Base-by-base conservation (phyloP, 1,140 invertebrate genomes). In the Atopsyche davidsoni region DNA sequence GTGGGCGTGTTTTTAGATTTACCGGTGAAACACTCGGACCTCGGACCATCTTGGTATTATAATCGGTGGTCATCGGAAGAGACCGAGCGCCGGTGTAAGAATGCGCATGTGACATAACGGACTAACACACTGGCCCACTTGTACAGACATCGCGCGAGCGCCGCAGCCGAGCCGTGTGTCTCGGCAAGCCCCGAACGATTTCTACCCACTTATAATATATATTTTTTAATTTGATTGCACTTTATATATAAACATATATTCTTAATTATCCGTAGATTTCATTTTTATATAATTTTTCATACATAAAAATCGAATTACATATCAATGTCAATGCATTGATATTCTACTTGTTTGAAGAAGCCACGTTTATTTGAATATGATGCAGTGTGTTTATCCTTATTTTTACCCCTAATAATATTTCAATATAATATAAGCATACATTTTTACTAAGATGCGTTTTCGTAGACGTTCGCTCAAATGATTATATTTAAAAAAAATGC, bases 61-160 rank as follows among this genome's bases (percentile, higher is more conserved):
- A n/a, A 7, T 31, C 25, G 25, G 7, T 31, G 7, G 25, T 31
- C n/a, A n/a, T n/a, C n/a, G n/a, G 25, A 31, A 31, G 25, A 31
- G 7, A 9, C 25, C n/a, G 25, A 31, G n/a, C n/a, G 25, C 25
- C n/a, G 25, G 7, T 31, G 25, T 7, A 7, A 22, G 40, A 23
- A 16, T 19, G 3, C 11, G 22, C 16, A 18, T 46, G 39, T 46
- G 45, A 46, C 45, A 46, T 46, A 46, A 46, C 45, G 45, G 45
- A 19, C 45, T 16, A 46, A 38, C 45, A 46, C 24, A 46, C 45
- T 46, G 45, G 31, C 45, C 45, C 45, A 46, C 45, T 46, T n/a
- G n/a, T n/a, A n/a, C n/a, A n/a, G 39, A 46, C n/a, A n/a, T 36
- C 4, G 4, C n/a, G 19, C 45, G 28, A 16, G 7, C 4, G 10